Percentiles rank a stretch among this genome's conserved stretches.
Conservation (phyloP, 2,113 vertebrate genomes). For the Bettongia penicillata region DNA sequence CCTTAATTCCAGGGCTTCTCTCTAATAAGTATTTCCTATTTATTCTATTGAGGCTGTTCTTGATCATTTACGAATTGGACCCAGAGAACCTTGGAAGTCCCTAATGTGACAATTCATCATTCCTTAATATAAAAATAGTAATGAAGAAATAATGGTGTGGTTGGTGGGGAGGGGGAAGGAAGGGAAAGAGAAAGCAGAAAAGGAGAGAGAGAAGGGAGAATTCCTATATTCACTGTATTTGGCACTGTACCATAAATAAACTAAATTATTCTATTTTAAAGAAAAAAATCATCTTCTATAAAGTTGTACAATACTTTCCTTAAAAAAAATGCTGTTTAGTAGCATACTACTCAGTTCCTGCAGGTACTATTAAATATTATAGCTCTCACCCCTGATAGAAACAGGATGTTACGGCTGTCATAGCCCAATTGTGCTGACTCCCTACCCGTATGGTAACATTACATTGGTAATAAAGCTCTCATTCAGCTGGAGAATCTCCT, state of each 20-base stretch:
- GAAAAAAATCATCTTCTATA: background rate
- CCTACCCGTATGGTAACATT: constrained; percentile 2
- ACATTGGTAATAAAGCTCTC: constrained; percentile 36
- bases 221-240: background rate
- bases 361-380: constrained; percentile 1
- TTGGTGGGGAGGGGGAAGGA: background rate
- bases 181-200: background rate
- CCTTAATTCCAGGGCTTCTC: background rate
- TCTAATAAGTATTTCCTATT: background rate
- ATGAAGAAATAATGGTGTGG: background rate
- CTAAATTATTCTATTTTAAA: constrained; percentile 10
- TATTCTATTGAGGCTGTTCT: background rate
- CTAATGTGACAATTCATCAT: background rate
- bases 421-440: constrained; percentile 11
- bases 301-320: constrained; percentile 12
- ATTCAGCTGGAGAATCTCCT: constrained; percentile 56
- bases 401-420: constrained; percentile 18
- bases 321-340: background rate
- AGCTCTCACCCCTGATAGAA: constrained; percentile 21
- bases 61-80: background rate
- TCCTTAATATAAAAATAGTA: background rate
- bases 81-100: background rate
- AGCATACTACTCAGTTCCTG: background rate
- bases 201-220: background rate
- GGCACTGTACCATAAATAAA: background rate